phyloP scores from a whole-genome alignment of 2,113 vertebrate species.

The Parotia lawesii region DNA sequence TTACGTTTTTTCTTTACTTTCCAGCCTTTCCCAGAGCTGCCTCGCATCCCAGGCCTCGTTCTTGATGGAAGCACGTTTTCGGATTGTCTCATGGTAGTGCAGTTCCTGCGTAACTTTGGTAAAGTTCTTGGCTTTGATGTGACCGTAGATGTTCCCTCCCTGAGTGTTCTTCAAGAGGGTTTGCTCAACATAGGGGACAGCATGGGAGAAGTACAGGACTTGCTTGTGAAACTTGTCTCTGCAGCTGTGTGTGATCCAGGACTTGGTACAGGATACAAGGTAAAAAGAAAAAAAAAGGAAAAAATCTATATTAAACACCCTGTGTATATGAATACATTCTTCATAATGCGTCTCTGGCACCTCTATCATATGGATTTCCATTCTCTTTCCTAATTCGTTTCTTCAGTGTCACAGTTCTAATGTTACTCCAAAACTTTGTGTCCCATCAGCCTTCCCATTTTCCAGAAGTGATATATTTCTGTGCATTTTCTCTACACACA shows the following conservation, averaged over 20 bases:
- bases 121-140: conserved; percentile 89
- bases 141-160: conserved; percentile 77
- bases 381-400: background rate
- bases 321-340: background rate
- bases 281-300: conserved; percentile 52
- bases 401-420: background rate
- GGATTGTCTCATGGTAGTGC: conserved; percentile 91
- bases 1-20: background rate
- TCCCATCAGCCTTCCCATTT: background rate
- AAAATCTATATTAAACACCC: background rate
- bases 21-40: conserved; percentile 87
- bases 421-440: background rate
- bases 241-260: conserved; percentile 90
- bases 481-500: background rate
- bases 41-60: conserved; percentile 86
- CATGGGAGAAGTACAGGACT: conserved; percentile 85
- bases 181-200: conserved; percentile 85
- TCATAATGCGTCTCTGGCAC: rapidly evolving
- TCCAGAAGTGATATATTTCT: background rate
- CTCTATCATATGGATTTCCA: background rate
- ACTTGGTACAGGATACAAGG: conserved; percentile 87
- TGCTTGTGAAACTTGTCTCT: conserved; percentile 89
- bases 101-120: conserved; percentile 92
- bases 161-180: conserved; percentile 87
- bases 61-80: conserved; percentile 85